Base-by-base conservation (phyloP, 2,113 vertebrate genomes). In the Orcinus orca region DNA sequence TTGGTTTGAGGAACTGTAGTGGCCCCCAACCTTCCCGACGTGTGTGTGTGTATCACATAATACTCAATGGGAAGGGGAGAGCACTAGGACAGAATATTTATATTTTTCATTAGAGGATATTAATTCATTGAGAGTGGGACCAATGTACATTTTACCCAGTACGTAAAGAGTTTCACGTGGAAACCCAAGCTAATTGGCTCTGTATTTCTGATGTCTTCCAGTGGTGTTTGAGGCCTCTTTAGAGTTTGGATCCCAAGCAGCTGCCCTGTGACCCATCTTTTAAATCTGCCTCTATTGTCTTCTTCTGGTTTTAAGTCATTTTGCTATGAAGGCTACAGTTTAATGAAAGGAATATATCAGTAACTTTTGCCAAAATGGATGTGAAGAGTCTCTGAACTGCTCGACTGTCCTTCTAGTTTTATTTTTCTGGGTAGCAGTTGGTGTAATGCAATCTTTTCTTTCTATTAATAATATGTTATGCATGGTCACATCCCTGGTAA, bases 401-500 rank as follows among this genome's bases (percentile, higher is more conserved):
- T 96, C 90, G 83, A 94, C 95, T 97, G 97, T 97, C 97, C 97
- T 98, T 97, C 95, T 96, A 92, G 87, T 58, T 93, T 97, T 94
- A 95, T 82, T 77, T 77, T 76, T 9, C 88, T 84, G 95, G 92
- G 58, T 88, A 96, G 92, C 83, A 77, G 80, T 95, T 93, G 90
- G 80, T 93, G n/a, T 82, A 96, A 97, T 90, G 90, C 26, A 36
- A 29, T 95, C 97, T 96, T 97, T 96, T 93, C 76, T 77, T 97
- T 97, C 83, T 95, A 17, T 96, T 98, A 97, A 93, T 97, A 97
- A 97, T 96, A 89, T n/a, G 95, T 93, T 98, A 96, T 97, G 97
- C 97, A 95, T 97, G 96, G 93, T 92, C 91, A 94, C 41, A 89
- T 71, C 8, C 83, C 81, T 97, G 47, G 44, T 98, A 98, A 97